Conservation (phyloP, 1,140 invertebrate species). For the Pseudachorutes palmiensis region DNA sequence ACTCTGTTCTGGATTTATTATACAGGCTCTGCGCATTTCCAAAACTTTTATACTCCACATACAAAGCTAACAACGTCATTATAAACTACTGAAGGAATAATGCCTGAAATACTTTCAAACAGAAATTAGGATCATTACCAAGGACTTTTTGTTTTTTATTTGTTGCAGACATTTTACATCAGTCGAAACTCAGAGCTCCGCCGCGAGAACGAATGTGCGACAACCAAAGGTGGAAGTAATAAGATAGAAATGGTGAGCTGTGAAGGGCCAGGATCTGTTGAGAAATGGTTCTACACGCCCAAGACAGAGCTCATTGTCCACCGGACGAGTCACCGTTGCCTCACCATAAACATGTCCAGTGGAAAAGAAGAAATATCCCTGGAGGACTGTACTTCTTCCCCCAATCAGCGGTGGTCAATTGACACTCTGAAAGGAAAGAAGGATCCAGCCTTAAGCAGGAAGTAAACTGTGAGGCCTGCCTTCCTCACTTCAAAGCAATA, state of each 20-base stretch:
- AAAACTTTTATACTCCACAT: no score
- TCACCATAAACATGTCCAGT: conserved; percentile 23
- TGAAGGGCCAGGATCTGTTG: conserved; percentile 20
- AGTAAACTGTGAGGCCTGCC: not conserved
- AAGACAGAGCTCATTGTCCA: conserved; percentile 20
- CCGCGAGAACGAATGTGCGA: conserved; percentile 66
- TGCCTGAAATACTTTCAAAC: no score
- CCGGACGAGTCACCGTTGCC: conserved; percentile 25
- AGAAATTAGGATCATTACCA: no score
- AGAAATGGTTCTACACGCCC: conserved; percentile 24
- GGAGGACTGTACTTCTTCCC: conserved; percentile 13
- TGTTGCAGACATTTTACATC: conserved; percentile 59
- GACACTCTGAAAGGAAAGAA: conserved; percentile 11
- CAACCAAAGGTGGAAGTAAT: conserved; percentile 36
- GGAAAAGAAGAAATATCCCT: conserved; percentile 19
- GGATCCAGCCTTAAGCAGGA: not conserved
- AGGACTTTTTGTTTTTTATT: conserved; percentile 20
- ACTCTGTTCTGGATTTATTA: no score
- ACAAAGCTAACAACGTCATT: no score
- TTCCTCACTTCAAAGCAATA: no score
- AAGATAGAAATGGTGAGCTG: conserved; percentile 33
- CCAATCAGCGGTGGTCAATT: conserved; percentile 30
- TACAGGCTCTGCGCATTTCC: no score
- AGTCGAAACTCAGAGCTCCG: conserved; percentile 62
- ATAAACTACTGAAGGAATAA: no score